Evolutionary conservation across 2,113 vertebrate species (phyloP).

Genomic region (Pseudorectes ferrugineus): DNA sequence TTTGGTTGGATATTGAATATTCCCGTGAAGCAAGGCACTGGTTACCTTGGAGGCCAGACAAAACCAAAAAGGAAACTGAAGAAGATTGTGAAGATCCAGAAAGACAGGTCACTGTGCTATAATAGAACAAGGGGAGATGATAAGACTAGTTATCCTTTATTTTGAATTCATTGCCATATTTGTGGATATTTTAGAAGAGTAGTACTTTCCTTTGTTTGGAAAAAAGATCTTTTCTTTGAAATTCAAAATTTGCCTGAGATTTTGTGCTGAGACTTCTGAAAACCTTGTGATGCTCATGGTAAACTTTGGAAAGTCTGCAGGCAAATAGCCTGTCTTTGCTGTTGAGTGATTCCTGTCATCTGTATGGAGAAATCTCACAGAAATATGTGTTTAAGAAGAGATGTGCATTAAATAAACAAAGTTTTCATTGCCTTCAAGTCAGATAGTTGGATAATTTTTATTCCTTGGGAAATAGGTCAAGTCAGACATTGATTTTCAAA

Average conservation of each 20-base stretch:
- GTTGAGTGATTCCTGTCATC: neutral
- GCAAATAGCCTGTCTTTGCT: neutral
- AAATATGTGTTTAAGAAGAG: neutral
- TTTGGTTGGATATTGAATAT: conserved; percentile 87
- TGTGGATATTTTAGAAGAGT: neutral
- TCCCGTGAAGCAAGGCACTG: conserved; percentile 86
- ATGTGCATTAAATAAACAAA: neutral
- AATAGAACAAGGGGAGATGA: neutral
- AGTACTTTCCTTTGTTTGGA: neutral
- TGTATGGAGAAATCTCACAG: neutral
- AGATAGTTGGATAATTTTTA: neutral
- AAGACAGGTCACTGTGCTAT: conserved; percentile 81
- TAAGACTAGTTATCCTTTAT: neutral
- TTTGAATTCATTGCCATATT: neutral
- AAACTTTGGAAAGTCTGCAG: neutral
- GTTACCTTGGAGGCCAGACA: conserved; percentile 94
- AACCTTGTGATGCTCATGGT: neutral
- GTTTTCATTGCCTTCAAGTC: neutral
- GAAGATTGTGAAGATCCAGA: conserved; percentile 97
- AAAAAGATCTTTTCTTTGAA: neutral
- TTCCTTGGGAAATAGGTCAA: neutral
- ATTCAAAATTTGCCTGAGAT: neutral
- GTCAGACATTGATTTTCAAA: neutral
- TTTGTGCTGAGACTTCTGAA: neutral
- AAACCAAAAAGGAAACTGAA: conserved; percentile 83